Evolutionary conservation across 2,797 vertebrate genomes (phyloP).

Genomic region (Macropodus opercularis): DNA sequence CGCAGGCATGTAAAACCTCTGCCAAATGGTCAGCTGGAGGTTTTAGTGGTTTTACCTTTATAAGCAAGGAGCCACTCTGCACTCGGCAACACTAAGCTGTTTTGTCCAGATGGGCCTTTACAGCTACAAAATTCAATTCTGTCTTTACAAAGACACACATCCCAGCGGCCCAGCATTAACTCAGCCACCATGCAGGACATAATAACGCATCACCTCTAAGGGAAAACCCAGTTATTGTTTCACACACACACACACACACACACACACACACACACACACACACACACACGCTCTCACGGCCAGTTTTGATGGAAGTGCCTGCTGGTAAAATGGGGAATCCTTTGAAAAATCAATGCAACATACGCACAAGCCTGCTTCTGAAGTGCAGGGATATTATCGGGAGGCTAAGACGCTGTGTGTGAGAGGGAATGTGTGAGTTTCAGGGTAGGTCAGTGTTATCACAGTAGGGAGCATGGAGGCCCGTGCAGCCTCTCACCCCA

Average conservation of each 20-base stretch:
- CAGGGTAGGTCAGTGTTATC: slow-evolving; percentile 79
- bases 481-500: slow-evolving; percentile 79
- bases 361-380: slow-evolving; percentile 56
- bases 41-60: slow-evolving; percentile 26
- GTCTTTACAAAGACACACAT: slow-evolving; percentile 30
- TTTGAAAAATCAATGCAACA: slow-evolving; percentile 62
- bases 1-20: slow-evolving; percentile 20
- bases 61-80: slow-evolving; percentile 31
- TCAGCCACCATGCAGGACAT: slow-evolving; percentile 25
- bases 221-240: slow-evolving; percentile 33
- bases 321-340: slow-evolving; percentile 57
- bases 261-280: slow-evolving; percentile 20
- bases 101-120: slow-evolving; percentile 38
- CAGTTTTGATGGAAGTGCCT: slow-evolving; percentile 45
- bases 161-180: slow-evolving; percentile 42
- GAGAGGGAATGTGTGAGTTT: slow-evolving; percentile 21
- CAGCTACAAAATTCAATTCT: slow-evolving; percentile 54
- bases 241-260: slow-evolving; percentile 3
- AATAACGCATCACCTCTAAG: slow-evolving; percentile 47
- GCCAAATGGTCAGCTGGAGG: slow-evolving; percentile 35
- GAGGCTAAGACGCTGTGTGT: slow-evolving; percentile 41
- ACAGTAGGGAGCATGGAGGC: slow-evolving; percentile 64
- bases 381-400: slow-evolving; percentile 73
- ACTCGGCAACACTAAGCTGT: slow-evolving; percentile 38
- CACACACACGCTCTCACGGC: slow-evolving; percentile 25